phyloP scores from a whole-genome alignment of 23 tunicate genomes.

The Styela plicata region DNA sequence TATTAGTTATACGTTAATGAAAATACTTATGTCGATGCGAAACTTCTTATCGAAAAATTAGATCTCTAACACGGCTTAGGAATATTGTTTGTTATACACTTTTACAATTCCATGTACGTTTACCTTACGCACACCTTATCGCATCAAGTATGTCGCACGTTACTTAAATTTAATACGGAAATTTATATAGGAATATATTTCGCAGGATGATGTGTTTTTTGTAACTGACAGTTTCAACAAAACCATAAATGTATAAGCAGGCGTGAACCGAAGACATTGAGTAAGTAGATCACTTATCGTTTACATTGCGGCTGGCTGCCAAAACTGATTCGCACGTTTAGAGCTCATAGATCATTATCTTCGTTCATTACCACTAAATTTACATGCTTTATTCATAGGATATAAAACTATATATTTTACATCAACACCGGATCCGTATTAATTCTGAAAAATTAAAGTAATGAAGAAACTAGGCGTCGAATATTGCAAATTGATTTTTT shows the following conservation, averaged over 20 bases:
- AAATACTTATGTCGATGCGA: too few species aligned
- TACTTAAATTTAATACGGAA: not conserved
- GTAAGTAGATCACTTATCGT: not conserved
- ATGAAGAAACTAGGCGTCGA: too few species aligned
- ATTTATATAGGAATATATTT: too few species aligned
- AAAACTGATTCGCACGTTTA: not conserved
- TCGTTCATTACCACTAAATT: not conserved
- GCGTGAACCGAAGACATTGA: not conserved
- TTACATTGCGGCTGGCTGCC: not conserved
- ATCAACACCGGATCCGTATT: too few species aligned
- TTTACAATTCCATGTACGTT: constrained; percentile 1
- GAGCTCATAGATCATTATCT: not conserved
- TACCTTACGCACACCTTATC: constrained; percentile 1
- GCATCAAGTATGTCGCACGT: not conserved
- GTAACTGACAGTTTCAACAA: not conserved
- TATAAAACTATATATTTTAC: too few species aligned
- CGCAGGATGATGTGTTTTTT: not conserved
- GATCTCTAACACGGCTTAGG: not conserved
- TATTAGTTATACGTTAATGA: too few species aligned
- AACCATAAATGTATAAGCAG: not conserved
- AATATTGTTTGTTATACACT: constrained; percentile 3
- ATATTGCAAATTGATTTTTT: too few species aligned
- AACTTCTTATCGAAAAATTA: not conserved
- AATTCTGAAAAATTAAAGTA: too few species aligned
- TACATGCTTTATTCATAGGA: not conserved